Evolutionary conservation across 92 coral and sea anemone species (phyloP), one percentile per base, ranked within the genome.

Genomic region (Porites lobata): DNA sequence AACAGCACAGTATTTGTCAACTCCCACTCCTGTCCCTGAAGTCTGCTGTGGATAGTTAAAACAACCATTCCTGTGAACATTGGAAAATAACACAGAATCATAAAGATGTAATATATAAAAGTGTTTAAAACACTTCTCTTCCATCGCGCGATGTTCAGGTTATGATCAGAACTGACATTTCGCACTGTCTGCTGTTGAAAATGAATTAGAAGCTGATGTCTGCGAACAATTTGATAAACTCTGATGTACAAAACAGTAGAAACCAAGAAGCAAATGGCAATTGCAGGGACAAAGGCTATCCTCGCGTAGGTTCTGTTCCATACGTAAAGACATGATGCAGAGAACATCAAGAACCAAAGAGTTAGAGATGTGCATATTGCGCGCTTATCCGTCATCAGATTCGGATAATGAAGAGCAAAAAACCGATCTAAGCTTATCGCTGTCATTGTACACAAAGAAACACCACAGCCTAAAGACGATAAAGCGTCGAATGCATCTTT

Each of bases 81-180:
- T 8, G 77, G 77, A 9, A 47, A 43, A 73, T 73, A 73, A 20
- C 77, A 73, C 12, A 73, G 11, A 47, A 73, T 52, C 24, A 52
- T 73, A 26, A 62, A 51, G 3, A 73, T 73, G 77, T 73, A 73
- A 73, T 32, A 73, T 8, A 73, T 24, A 52, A 73, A 73, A 6
- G 77, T 73, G 61, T 73, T 73, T 18, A 50, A 22, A 1, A 43
- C 77, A 10, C 57, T 29, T n/a, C 77, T 53, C 22, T n/a, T 73
- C 18, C 47, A 50, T 17, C 21, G 13, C 20, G 26, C 22, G 59
- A 73, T 18, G 24, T 73, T 73, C 15, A 52, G 15, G 8, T 20
- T 73, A 1, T 8, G 7, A 50, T 50, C 15, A 7, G 15, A 6
- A 6, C 1, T 50, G 11, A 18, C 11, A 73, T 21, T 14, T 43